These are phyloP conservation scores for Platycheirus albimanus DNA, from an alignment of 2,888 invertebrate species.

Conservation along the genomic window DNA sequence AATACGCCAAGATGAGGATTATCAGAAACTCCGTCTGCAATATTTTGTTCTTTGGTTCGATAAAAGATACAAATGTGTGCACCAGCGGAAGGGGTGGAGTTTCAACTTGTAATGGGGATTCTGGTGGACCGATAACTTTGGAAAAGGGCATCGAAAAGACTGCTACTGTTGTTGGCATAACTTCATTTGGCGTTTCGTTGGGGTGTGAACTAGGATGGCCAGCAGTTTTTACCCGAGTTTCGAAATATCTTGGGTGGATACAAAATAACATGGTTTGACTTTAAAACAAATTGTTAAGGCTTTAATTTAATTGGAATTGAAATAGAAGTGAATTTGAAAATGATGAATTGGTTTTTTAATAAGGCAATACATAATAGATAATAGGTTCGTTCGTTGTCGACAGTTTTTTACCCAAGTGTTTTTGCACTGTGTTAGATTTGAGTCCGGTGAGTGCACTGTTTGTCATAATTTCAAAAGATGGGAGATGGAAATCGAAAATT, in stretches of 20 bases:
- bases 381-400: too few relatives aligned
- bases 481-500: too few relatives aligned
- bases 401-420: too few relatives aligned
- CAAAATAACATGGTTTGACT: slow-evolving; percentile 5
- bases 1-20: slow-evolving; percentile 36
- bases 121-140: slow-evolving; percentile 70
- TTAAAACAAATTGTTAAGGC: too few relatives aligned
- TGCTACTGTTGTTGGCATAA: slow-evolving; percentile 53
- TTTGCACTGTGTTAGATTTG: too few relatives aligned
- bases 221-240: slow-evolving; percentile 58
- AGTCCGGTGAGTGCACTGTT: too few relatives aligned
- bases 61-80: slow-evolving; percentile 60
- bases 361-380: too few relatives aligned
- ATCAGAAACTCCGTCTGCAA: slow-evolving; percentile 22
- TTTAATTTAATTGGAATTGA: too few relatives aligned
- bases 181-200: slow-evolving; percentile 63
- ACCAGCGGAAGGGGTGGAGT: slow-evolving; percentile 42
- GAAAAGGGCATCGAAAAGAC: neutral
- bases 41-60: slow-evolving; percentile 38
- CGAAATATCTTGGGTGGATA: slow-evolving; percentile 67
- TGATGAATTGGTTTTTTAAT: too few relatives aligned
- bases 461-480: too few relatives aligned
- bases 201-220: slow-evolving; percentile 67
- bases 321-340: too few relatives aligned
- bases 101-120: slow-evolving; percentile 72